A percentile compares a stretch with the other conserved stretches of the same genome.
These are phyloP conservation scores for Mercenaria mercenaria DNA, from an alignment of 1,140 invertebrate species.

Conservation along the genomic window DNA sequence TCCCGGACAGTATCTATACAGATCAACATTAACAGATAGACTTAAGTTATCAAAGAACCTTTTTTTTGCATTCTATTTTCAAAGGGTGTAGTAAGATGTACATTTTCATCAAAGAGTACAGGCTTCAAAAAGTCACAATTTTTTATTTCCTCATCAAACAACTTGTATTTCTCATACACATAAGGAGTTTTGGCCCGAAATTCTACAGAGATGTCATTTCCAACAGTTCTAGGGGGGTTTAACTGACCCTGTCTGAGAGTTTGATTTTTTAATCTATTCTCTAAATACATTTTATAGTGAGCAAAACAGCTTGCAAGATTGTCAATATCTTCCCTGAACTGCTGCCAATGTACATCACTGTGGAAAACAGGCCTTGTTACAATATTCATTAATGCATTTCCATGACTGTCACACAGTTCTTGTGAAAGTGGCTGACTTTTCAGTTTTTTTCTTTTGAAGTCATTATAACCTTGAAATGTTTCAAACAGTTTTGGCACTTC, in stretches of 20 bases:
- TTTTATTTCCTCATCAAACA: background rate
- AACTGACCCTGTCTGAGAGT: background rate
- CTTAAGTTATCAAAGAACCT: slow-evolving; percentile 48
- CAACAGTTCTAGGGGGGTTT: background rate
- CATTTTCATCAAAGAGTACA: slow-evolving; percentile 54
- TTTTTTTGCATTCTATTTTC: background rate
- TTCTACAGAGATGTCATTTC: background rate
- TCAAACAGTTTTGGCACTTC: background rate
- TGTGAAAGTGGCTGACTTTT: background rate
- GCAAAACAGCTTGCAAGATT: background rate
- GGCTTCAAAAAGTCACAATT: background rate
- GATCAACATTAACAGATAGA: slow-evolving; percentile 37
- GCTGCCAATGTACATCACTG: background rate
- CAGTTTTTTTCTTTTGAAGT: slow-evolving; percentile 21
- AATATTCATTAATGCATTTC: background rate
- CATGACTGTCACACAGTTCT: background rate
- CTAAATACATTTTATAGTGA: background rate
- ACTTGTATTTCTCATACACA: slow-evolving; percentile 11
- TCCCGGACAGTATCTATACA: slow-evolving; percentile 38
- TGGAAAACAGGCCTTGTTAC: background rate
- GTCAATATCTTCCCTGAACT: background rate
- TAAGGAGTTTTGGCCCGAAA: background rate
- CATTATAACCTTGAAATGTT: background rate
- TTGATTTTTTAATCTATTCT: background rate
- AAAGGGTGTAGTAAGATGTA: slow-evolving; percentile 59